These are phyloP conservation scores for Pristionchus arcanus DNA, from an alignment of 2,888 invertebrate species.

Conservation along the genomic window DNA sequence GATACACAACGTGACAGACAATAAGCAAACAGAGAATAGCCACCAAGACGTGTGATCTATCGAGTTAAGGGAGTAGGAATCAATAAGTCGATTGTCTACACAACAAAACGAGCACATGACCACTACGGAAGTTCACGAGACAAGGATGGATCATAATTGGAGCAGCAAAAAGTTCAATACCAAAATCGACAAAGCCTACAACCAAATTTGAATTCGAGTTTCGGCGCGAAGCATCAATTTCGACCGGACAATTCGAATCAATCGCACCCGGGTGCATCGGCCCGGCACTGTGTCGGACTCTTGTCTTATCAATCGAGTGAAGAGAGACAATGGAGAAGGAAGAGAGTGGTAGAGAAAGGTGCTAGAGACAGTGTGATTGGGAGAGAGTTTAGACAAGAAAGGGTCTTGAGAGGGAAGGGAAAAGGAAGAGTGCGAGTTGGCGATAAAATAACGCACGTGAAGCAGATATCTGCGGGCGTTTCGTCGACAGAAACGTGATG, in stretches of 20 bases:
- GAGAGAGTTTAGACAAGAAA: neutral
- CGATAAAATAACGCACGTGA: neutral
- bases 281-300: conserved; percentile 28
- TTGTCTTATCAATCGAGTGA: conserved; percentile 1
- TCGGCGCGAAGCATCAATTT: neutral
- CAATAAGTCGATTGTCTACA: neutral
- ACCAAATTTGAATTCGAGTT: neutral
- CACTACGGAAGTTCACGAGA: neutral
- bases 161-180: neutral
- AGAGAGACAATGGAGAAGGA: neutral
- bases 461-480: neutral
- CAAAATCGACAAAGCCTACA: neutral
- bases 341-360: neutral
- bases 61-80: neutral
- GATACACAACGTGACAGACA: too few relatives aligned
- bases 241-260: neutral
- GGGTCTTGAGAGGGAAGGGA: neutral
- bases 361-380: neutral
- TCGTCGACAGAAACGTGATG: neutral
- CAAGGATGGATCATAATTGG: neutral
- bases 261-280: conserved; percentile 14
- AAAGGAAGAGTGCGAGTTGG: neutral
- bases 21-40: too few relatives aligned
- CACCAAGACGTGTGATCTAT: neutral
- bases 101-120: neutral